These are phyloP conservation scores for Dreissena polymorpha DNA, from an alignment of 1,140 invertebrate species.

Conservation along the genomic window DNA sequence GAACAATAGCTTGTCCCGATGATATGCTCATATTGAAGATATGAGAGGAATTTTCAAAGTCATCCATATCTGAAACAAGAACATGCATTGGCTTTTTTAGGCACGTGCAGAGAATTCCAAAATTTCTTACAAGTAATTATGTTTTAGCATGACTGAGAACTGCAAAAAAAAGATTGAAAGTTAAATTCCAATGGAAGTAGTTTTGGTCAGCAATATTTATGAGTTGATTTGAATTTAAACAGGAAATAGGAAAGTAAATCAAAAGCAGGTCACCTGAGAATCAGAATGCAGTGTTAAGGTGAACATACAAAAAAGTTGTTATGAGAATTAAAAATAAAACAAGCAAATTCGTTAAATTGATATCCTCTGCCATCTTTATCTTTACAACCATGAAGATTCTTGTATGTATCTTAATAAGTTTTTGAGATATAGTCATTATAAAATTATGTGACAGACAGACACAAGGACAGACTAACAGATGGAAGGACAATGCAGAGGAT, in stretches of 20 bases:
- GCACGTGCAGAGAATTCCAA: not conserved
- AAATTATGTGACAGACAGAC: too few relatives aligned
- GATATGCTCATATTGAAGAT: not conserved
- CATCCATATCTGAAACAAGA: slow-evolving; percentile 32
- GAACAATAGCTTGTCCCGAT: slow-evolving; percentile 14
- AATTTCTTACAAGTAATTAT: not conserved
- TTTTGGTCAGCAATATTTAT: too few relatives aligned
- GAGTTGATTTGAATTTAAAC: not conserved
- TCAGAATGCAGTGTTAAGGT: not conserved
- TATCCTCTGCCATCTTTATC: too few relatives aligned
- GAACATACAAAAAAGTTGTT: not conserved
- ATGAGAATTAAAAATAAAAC: too few relatives aligned
- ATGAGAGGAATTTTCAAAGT: not conserved
- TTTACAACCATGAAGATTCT: too few relatives aligned
- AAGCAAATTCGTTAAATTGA: too few relatives aligned
- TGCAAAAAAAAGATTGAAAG: too few relatives aligned
- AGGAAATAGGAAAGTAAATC: not conserved
- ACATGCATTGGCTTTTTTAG: not conserved
- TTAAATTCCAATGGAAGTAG: not conserved
- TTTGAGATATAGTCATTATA: too few relatives aligned
- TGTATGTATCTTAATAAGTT: too few relatives aligned
- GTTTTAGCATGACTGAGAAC: not conserved
- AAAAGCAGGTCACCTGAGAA: not conserved
- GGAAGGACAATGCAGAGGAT: too few relatives aligned
- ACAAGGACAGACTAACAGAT: too few relatives aligned